Conservation (phyloP, 2,888 invertebrate genomes). For the Pollenia angustigena region DNA sequence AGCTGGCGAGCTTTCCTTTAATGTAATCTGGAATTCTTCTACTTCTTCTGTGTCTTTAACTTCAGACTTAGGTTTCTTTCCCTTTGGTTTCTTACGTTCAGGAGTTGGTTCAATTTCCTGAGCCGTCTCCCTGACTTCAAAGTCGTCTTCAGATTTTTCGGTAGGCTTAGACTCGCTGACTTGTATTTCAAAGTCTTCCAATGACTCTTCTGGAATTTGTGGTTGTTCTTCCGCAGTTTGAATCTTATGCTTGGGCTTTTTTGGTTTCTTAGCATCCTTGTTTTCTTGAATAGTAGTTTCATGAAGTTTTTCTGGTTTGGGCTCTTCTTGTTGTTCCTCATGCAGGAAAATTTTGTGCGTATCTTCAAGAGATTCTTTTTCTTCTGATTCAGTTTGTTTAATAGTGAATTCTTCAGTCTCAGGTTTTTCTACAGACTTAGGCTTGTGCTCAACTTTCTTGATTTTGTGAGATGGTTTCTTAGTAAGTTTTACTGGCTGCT, state of each 20-base stretch:
- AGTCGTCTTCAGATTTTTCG: slow-evolving; percentile 74
- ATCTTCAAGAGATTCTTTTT: slow-evolving; percentile 60
- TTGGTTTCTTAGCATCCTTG: slow-evolving; percentile 60
- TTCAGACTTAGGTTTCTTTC: slow-evolving; percentile 57
- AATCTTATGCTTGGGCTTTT: slow-evolving; percentile 70
- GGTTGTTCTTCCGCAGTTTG: slow-evolving; percentile 84
- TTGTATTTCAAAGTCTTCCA: slow-evolving; percentile 48
- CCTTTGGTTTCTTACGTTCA: slow-evolving; percentile 71
- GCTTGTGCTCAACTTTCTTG: slow-evolving; percentile 71
- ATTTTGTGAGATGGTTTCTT: slow-evolving; percentile 70
- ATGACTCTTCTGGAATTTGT: slow-evolving; percentile 54
- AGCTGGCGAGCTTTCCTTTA: slow-evolving; percentile 80
- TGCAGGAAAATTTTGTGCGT: slow-evolving; percentile 29
- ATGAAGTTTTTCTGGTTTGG: slow-evolving; percentile 26
- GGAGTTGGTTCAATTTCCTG: slow-evolving; percentile 74
- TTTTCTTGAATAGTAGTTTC: slow-evolving; percentile 79
- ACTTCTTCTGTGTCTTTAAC: slow-evolving; percentile 61
- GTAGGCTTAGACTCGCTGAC: slow-evolving; percentile 57
- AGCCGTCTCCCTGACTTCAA: slow-evolving; percentile 49
- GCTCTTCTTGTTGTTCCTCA: slow-evolving; percentile 55
- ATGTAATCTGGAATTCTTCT: slow-evolving; percentile 84
- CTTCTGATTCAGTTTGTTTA: slow-evolving; percentile 40
- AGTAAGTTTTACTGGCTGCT: slow-evolving; percentile 73
- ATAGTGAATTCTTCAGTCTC: slow-evolving; percentile 9
- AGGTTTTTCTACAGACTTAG: slow-evolving; percentile 70